Conservation (phyloP, 30 jellyfish, hydroid and myxozoan genomes). For the Pelagia noctiluca region DNA sequence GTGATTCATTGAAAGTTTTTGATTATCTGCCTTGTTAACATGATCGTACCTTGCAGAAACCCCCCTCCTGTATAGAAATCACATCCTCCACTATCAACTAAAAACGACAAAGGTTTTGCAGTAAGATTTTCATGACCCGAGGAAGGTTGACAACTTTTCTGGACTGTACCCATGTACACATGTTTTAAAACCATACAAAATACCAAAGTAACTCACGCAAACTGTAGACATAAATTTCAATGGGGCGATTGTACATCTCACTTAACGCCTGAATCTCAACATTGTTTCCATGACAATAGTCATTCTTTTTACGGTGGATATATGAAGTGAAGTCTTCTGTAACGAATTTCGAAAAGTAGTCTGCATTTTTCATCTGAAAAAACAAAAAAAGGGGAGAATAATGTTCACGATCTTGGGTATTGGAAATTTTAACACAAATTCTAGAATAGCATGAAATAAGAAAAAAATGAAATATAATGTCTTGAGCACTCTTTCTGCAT, state of each 20-base stretch:
- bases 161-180: not conserved
- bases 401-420: not conserved
- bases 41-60: too few species aligned
- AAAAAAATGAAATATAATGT: too few species aligned
- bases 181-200: not conserved
- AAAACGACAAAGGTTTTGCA: too few species aligned
- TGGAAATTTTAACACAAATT: not conserved
- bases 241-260: conserved; percentile 94
- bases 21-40: too few species aligned
- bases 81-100: too few species aligned
- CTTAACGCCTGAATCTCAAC: conserved; percentile 96
- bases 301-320: conserved; percentile 90
- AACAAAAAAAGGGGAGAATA: not conserved
- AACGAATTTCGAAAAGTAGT: conserved; percentile 89
- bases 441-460: not conserved
- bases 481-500: too few species aligned
- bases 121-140: too few species aligned
- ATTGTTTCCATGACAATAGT: conserved; percentile 94
- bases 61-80: too few species aligned
- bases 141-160: too few species aligned
- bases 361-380: conserved; percentile 85
- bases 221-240: conserved; percentile 89
- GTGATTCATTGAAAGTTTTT: too few species aligned
- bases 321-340: conserved; percentile 95
- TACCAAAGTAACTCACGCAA: conserved; percentile 39